These are phyloP conservation scores for Philaethria dido DNA, from an alignment of 2,888 invertebrate species.

Conservation along the genomic window DNA sequence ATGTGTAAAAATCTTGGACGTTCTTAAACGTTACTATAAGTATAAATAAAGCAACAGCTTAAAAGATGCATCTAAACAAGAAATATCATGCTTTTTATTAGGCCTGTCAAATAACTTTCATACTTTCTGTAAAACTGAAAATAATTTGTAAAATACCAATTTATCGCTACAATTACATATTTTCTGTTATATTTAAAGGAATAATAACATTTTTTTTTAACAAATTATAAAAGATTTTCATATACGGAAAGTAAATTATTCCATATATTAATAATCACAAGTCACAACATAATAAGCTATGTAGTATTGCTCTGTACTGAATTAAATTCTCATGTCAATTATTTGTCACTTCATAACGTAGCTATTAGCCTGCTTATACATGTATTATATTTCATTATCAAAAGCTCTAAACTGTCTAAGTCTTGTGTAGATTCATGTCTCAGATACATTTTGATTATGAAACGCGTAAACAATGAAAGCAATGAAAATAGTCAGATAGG, in stretches of 20 bases:
- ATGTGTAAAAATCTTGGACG: no score
- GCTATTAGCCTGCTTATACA: not conserved
- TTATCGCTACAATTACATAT: no score
- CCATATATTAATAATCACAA: not conserved
- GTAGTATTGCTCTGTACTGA: not conserved
- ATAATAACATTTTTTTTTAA: not conserved
- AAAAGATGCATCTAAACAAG: not conserved
- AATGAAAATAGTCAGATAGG: not conserved
- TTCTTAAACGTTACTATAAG: no score
- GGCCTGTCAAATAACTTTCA: no score
- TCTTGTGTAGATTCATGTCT: not conserved
- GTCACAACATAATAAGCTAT: slow-evolving; percentile 1
- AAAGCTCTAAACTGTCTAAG: not conserved
- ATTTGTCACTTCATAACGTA: not conserved
- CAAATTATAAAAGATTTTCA: not conserved
- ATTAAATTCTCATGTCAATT: not conserved
- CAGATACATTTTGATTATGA: not conserved
- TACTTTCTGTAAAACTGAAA: no score
- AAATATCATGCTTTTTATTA: not conserved
- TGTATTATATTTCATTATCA: not conserved
- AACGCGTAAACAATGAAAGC: not conserved
- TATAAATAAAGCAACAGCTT: not conserved
- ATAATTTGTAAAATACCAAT: not conserved
- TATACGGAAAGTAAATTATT: not conserved
- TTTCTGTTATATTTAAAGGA: not conserved